Base-by-base conservation (phyloP, 1,140 invertebrate genomes). In the Cydia strobilella region DNA sequence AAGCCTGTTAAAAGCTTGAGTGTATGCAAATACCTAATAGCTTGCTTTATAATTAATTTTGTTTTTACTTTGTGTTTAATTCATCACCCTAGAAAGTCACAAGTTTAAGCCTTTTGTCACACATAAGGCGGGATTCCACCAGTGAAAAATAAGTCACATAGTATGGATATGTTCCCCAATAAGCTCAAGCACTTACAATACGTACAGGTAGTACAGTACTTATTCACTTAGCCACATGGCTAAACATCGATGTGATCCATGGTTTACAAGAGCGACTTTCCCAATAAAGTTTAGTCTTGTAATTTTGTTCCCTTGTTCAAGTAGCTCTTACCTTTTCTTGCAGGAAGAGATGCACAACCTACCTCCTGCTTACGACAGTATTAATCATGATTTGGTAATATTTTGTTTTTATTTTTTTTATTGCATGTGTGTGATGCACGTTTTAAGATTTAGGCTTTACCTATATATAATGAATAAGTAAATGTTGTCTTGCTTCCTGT, bases 301-400 rank as follows among this genome's bases (percentile, higher is more conserved):
- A 42, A 27, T 72, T 62, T 74, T 13, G 15, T 18, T 54, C 6
- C n/a, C 6, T 18, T 54, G 18, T 23, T 59, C 18, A 10, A 59
- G 62, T 74, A 76, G 48, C 63, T 45, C 20, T 42, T 35, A 27
- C 20, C 66, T 79, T 73, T 74, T 75, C 65, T 84, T 84, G 77
- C 86, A 94, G 93, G 92, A 93, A 73, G 93, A 94, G 90, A 93
- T 92, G 90, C 84, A 90, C 82, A 93, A 92, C 83, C 84, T 93
- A 74, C 93, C 93, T 76, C 93, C 93, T 75, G 90, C 93, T 81
- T 94, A 94, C 88, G 93, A 93, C 87, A 91, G 89, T 87, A 93
- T 94, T 82, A 94, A 94, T 77, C 94, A 94, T 79, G 85, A 89
- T 83, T 79, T 82, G 89, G 90, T 92, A 92, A 87, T 81, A 72